Base-by-base conservation (phyloP, 2,797 vertebrate species). In the Mus minutoides region DNA sequence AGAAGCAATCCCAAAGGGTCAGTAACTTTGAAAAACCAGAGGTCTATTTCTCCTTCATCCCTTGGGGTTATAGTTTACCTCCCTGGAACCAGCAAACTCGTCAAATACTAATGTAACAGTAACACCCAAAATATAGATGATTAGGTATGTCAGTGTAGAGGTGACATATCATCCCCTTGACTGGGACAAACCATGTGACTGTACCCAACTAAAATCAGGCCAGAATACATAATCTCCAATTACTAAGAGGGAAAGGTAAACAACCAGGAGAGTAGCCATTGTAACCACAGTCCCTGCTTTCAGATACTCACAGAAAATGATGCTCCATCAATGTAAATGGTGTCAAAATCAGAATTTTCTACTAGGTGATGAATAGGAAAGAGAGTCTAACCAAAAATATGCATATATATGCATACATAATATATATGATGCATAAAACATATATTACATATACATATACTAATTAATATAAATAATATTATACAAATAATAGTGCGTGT, bases 1-100 rank as follows among this genome's bases (percentile, higher is more conserved):
- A 91, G 26, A 91, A 92, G 69, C 17, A 64, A 77, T 54, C 9
- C 86, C 46, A 3, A 94, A 96, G 79, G 92, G 49, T 90, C 40
- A 67, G 26, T 83, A 40, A 95, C 58, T 88, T 84, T 67, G n/a
- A 34, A 40, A 90, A 96, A 77, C 49, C 21, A 54, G 54, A 89
- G 3, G 6, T 34, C 52, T 88, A 8, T 54, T 91, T 90, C 78
- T 88, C 24, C 29, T n/a, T 92, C 17, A 83, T 52, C n/a, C 19
- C 17, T 58, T 16, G 13, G 54, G 9, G 37, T 21, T 62, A 76
- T 26, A 21, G 2, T 69, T 75, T 92, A 49, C 8, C 79, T 46
- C 79, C 29, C 69, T 31, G 26, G 17, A 82, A 16, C 37, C 34
- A 60, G 6, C 24, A 82, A 77, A 22, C 6, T n/a, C 88, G 37